These are phyloP conservation scores for Mimumesa dahlbomi DNA, from an alignment of 2,888 invertebrate genomes.

Conservation along the genomic window DNA sequence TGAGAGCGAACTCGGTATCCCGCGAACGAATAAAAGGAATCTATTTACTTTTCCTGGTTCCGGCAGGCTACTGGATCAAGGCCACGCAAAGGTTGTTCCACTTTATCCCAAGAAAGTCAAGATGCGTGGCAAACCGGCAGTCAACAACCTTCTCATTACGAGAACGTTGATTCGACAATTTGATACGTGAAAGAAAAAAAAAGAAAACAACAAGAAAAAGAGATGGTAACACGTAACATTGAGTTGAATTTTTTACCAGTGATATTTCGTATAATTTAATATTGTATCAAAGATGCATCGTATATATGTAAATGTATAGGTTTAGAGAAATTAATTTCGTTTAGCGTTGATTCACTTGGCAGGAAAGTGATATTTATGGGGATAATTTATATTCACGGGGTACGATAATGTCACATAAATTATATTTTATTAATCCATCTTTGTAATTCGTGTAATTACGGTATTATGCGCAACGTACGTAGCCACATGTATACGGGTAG, in stretches of 20 bases:
- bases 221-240: too few relatives aligned
- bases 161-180: background rate
- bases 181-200: too few relatives aligned
- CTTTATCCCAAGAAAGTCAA: conserved; percentile 38
- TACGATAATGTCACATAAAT: background rate
- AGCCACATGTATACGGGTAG: too few relatives aligned
- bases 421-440: background rate
- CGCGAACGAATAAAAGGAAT: conserved; percentile 16
- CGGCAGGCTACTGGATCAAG: conserved; percentile 54
- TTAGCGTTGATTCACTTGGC: too few relatives aligned
- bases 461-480: background rate
- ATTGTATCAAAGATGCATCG: too few relatives aligned
- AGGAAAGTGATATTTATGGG: conserved; percentile 8
- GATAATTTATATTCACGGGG: background rate
- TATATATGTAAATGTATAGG: too few relatives aligned
- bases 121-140: conserved; percentile 2
- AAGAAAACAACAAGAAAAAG: too few relatives aligned
- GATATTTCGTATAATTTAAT: too few relatives aligned
- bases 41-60: conserved; percentile 62
- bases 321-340: too few relatives aligned
- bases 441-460: background rate
- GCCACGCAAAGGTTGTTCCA: conserved; percentile 63
- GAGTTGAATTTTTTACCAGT: too few relatives aligned
- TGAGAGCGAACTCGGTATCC: conserved; percentile 54
- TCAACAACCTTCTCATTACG: conserved; percentile 8